phyloP scores from a whole-genome alignment of 23 tunicate genomes.

The Phallusia fumigata region DNA sequence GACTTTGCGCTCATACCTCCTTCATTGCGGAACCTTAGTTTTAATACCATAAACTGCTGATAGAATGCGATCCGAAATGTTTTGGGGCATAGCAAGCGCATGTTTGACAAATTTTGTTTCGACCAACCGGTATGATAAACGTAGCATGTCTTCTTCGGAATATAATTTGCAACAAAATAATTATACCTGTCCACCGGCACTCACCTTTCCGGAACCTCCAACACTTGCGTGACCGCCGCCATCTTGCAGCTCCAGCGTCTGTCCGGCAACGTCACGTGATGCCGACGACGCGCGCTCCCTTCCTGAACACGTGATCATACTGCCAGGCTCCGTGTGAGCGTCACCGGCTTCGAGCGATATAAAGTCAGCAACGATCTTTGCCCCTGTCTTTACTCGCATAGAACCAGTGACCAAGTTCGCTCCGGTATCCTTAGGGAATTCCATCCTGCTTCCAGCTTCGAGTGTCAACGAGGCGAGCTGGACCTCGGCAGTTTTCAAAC shows the following conservation, averaged over 20 bases:
- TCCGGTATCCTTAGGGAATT: slow-evolving; percentile 21
- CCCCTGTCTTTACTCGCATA: slow-evolving; percentile 25
- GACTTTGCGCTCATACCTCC: no score
- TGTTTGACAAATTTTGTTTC: no score
- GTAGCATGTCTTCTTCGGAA: no score
- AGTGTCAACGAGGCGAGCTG: slow-evolving; percentile 12
- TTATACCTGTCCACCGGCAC: neutral
- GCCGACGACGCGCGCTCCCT: neutral
- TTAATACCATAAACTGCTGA: no score
- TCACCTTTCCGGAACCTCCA: slow-evolving; percentile 26
- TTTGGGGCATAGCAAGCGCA: no score
- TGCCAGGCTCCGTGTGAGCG: slow-evolving; percentile 23
- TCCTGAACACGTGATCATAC: slow-evolving; percentile 26
- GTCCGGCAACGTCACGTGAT: neutral
- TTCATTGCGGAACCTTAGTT: no score
- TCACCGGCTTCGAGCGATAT: slow-evolving; percentile 12
- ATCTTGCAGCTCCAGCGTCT: slow-evolving; percentile 1
- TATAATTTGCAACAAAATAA: no score
- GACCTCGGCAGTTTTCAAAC: slow-evolving; percentile 3
- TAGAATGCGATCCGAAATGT: no score
- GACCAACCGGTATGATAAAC: no score
- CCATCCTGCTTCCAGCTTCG: slow-evolving; percentile 19
- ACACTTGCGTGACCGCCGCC: slow-evolving; percentile 36
- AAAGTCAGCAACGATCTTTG: slow-evolving; percentile 19
- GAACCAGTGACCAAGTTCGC: slow-evolving; percentile 21